Percentiles rank a stretch among this genome's conserved stretches.
Conservation (phyloP, 1,140 invertebrate species). For the Mamestra configurata region DNA sequence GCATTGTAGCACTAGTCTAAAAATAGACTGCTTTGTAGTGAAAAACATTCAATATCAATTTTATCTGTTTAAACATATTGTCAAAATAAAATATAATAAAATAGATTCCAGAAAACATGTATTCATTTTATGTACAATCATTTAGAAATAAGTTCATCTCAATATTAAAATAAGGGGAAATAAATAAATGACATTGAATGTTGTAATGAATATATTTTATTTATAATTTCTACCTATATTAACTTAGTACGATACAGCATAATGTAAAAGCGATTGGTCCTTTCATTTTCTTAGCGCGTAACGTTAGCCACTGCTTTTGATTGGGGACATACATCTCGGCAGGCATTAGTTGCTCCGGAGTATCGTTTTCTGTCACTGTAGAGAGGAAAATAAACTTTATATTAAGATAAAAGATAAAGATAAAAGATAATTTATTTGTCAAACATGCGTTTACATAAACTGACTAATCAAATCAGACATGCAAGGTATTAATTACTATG, state of each 20-base stretch:
- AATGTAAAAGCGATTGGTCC: slow-evolving; percentile 73
- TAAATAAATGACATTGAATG: slow-evolving; percentile 51
- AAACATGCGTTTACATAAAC: too few relatives aligned
- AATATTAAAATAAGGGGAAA: slow-evolving; percentile 12
- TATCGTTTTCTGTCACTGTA: slow-evolving; percentile 70
- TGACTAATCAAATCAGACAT: too few relatives aligned
- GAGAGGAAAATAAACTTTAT: slow-evolving; percentile 1
- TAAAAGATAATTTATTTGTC: too few relatives aligned
- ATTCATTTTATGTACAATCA: not conserved
- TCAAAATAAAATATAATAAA: too few relatives aligned
- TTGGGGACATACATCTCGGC: slow-evolving; percentile 97
- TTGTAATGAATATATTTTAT: slow-evolving; percentile 27
- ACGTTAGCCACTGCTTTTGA: slow-evolving; percentile 94
- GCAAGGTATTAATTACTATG: too few relatives aligned
- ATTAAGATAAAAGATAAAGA: not conserved
- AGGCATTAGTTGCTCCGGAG: slow-evolving; percentile 89
- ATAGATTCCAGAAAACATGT: not conserved
- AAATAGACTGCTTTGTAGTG: too few relatives aligned
- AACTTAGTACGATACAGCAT: slow-evolving; percentile 74
- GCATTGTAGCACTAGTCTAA: too few relatives aligned
- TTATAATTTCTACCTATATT: slow-evolving; percentile 29
- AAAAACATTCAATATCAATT: too few relatives aligned
- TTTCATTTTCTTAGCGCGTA: slow-evolving; percentile 89
- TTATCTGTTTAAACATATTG: too few relatives aligned
- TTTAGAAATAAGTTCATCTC: slow-evolving; percentile 25